A percentile compares a stretch with the other conserved stretches of the same genome.
phyloP scores from a whole-genome alignment of 2,888 invertebrate genomes.

The Schizotus pectinicornis region DNA sequence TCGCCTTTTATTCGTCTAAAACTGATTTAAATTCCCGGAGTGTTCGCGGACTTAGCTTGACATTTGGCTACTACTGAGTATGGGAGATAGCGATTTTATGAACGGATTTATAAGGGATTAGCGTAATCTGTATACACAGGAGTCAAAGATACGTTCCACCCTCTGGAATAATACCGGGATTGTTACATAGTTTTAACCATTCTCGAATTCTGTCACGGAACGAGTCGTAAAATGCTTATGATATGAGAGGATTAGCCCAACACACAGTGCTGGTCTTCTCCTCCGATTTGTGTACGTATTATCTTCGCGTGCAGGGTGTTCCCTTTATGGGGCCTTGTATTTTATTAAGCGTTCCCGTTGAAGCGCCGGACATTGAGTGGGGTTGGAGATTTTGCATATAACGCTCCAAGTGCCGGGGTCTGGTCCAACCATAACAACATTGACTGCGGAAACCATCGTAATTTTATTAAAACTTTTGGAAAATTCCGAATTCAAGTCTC shows the following conservation, averaged over 20 bases:
- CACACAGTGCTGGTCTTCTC: background rate
- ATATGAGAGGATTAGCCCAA: conserved; percentile 39
- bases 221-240: conserved; percentile 45
- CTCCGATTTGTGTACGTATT: background rate
- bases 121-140: conserved; percentile 50
- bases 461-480: conserved; percentile 18
- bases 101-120: conserved; percentile 51
- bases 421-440: conserved; percentile 3
- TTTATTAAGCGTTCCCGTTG: too few species aligned
- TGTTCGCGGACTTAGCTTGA: conserved; percentile 34
- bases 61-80: conserved; percentile 40
- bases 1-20: background rate
- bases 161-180: conserved; percentile 42
- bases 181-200: conserved; percentile 41
- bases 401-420: background rate
- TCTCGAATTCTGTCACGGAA: conserved; percentile 38
- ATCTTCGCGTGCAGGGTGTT: conserved; percentile 6
- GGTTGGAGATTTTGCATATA: background rate
- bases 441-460: conserved; percentile 8
- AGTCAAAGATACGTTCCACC: conserved; percentile 44
- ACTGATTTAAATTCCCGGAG: conserved; percentile 29
- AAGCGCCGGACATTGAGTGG: too few species aligned
- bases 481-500: conserved; percentile 16
- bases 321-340: background rate
- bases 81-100: conserved; percentile 52